phyloP scores from a whole-genome alignment of 2,888 invertebrate genomes.

The Heteromurus nitidus region DNA sequence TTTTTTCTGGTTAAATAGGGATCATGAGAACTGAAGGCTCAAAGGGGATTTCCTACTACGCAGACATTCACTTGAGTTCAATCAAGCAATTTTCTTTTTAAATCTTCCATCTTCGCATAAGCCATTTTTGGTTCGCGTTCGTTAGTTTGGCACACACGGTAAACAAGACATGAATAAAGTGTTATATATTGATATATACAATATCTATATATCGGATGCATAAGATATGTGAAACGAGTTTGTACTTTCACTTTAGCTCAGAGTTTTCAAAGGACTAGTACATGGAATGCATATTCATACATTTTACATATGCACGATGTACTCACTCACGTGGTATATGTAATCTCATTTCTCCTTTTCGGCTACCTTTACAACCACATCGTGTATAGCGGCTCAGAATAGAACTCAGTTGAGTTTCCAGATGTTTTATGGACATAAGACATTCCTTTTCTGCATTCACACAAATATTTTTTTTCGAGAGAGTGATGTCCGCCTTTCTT shows the following conservation, averaged over 20 bases:
- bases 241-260: constrained; percentile 13
- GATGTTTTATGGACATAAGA: neutral
- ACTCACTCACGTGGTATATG: constrained; percentile 1
- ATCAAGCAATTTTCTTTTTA: constrained; percentile 55
- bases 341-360: constrained; percentile 38
- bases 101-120: constrained; percentile 37
- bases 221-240: neutral
- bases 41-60: constrained; percentile 47
- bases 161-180: constrained; percentile 30
- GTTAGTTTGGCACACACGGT: constrained; percentile 18
- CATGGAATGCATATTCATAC: neutral
- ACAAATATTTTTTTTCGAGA: constrained; percentile 25
- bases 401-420: neutral
- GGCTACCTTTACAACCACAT: neutral
- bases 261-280: constrained; percentile 14
- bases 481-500: constrained; percentile 39
- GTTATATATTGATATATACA: neutral
- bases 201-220: neutral
- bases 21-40: constrained; percentile 49
- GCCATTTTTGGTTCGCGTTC: constrained; percentile 12
- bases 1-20: constrained; percentile 44
- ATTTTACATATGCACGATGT: neutral
- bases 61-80: constrained; percentile 39
- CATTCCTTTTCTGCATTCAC: constrained; percentile 9
- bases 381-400: neutral